These are phyloP conservation scores for Hydroisotoma schaefferi DNA, from an alignment of 2,888 invertebrate genomes.

Conservation along the genomic window DNA sequence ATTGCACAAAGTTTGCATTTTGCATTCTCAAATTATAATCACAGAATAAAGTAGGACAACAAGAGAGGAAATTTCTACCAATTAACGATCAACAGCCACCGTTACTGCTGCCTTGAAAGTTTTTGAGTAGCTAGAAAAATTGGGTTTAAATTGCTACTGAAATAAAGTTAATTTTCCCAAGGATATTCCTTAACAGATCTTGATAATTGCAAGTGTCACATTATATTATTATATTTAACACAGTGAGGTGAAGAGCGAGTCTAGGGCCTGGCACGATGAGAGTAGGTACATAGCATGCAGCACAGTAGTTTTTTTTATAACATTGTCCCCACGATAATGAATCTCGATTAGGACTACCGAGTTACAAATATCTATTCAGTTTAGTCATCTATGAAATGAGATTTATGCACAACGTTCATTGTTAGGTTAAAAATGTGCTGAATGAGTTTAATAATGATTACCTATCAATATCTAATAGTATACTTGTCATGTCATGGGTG, in stretches of 20 bases:
- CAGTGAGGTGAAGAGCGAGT: no score
- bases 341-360: no score
- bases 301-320: no score
- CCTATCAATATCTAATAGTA: conserved; percentile 3
- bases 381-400: conserved; percentile 2
- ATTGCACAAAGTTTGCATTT: no score
- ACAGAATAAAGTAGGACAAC: conserved; percentile 3
- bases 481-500: not conserved
- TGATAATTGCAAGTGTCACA: no score
- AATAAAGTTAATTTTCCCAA: conserved; percentile 14
- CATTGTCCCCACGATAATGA: no score
- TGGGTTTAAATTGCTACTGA: not conserved
- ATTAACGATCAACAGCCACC: no score
- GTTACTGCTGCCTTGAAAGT: not conserved
- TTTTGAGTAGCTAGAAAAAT: not conserved
- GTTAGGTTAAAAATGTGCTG: not conserved
- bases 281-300: no score
- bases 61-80: no score
- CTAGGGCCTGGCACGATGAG: no score
- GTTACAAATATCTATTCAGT: not conserved
- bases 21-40: no score
- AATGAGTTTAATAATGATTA: conserved; percentile 4
- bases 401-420: not conserved
- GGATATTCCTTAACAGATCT: conserved; percentile 8
- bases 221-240: no score